Percentiles rank a stretch among this genome's conserved stretches.
Evolutionary conservation across 2,797 vertebrate genomes (phyloP).

Genomic region (Pogonophryne albipinna): DNA sequence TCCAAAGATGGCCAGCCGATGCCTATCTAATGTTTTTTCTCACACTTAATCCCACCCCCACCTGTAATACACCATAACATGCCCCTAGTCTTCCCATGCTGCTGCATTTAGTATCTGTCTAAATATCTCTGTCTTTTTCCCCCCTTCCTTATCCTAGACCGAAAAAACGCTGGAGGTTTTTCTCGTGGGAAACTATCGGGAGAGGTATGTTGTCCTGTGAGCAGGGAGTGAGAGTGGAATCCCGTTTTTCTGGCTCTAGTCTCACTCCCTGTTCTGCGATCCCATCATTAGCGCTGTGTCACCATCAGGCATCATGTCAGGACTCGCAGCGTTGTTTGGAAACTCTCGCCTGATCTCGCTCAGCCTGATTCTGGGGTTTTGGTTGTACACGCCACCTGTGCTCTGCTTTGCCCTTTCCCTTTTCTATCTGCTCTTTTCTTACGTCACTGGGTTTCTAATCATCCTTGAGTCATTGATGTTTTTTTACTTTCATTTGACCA

Average conservation of each 20-base stretch:
- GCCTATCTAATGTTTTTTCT: conserved; percentile 62
- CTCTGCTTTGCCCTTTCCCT: conserved; percentile 10
- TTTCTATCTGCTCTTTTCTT: neutral
- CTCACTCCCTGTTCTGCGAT: conserved; percentile 68
- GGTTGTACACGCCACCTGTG: conserved; percentile 37
- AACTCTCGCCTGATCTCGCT: conserved; percentile 64
- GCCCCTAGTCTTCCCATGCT: conserved; percentile 21
- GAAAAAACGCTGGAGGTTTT: conserved; percentile 78
- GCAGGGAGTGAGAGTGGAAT: conserved; percentile 75
- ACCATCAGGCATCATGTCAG: conserved; percentile 59
- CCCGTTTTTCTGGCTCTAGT: conserved; percentile 79
- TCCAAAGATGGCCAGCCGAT: conserved; percentile 47
- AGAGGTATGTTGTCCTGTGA: conserved; percentile 78
- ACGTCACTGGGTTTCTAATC: neutral
- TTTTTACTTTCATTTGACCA: neutral
- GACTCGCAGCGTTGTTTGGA: conserved; percentile 66
- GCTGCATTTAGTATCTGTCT: conserved; percentile 19
- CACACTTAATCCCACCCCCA: conserved; percentile 41
- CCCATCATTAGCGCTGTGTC: conserved; percentile 59
- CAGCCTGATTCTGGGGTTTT: conserved; percentile 65
- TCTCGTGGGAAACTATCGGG: conserved; percentile 82
- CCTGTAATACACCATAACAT: neutral
- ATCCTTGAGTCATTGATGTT: neutral
- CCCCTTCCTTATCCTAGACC: conserved; percentile 16
- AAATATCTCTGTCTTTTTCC: conserved; percentile 26